Base-by-base conservation (phyloP, 1,140 invertebrate species). In the Nilaparvata lugens region DNA sequence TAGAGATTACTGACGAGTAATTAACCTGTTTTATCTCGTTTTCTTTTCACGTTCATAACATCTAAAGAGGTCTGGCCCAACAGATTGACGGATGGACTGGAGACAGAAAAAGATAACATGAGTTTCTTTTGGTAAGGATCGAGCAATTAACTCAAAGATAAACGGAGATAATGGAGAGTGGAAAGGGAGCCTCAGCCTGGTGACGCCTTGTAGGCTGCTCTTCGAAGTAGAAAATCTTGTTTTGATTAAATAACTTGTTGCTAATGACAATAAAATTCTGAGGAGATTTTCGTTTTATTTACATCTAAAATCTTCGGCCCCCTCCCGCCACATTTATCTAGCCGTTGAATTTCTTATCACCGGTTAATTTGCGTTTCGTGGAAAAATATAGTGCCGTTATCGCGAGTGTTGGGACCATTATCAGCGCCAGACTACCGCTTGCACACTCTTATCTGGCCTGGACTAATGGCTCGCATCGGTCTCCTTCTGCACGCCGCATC, bases 201-300 rank as follows among this genome's bases (percentile, higher is more conserved):
- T 19, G 43, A 45, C 43, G 43, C n/a, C 43, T 45, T 45, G 43
- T 45, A 45, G n/a, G 13, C n/a, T 45, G 43, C 19, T 45, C 43
- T 45, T 45, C 43, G 43, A 45, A 45, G 43, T 45, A 45, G 43
- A 45, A 45, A 45, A 45, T 45, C 43, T 45, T 45, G 43, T 45
- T 45, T 45, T 45, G 43, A 45, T 45, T 45, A 45, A 45, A 45
- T 45, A 45, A 45, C 43, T 45, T 45, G 43, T 45, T 45, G 43
- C 43, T 45, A 45, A 45, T 45, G 43, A 45, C 43, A 45, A 45
- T 45, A 45, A 45, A 45, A 45, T 45, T 45, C 43, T 16, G 43
- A 45, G 43, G 19, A 19, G n/a, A 16, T 19, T 16, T n/a, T 19
- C 19, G n/a, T 16, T 45, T 45, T 45, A 45, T 45, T 45, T 45